Base-by-base conservation (phyloP, 1,140 invertebrate genomes). In the Argopecten irradians region DNA sequence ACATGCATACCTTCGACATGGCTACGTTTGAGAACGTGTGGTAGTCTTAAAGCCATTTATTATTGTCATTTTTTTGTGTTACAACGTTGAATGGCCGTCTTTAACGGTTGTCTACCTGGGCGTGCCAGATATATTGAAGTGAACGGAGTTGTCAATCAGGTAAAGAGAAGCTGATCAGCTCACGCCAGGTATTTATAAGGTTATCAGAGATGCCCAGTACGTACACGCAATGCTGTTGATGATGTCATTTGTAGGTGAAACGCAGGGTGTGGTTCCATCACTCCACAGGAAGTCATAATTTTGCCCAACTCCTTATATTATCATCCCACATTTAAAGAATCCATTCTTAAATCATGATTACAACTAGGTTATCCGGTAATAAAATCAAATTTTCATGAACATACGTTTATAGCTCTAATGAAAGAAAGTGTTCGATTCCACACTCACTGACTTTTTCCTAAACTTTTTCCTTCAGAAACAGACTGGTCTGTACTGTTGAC, bases 1-100 rank as follows among this genome's bases (percentile, higher is more conserved):
- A 71, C 55, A 71, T 71, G 55, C 55, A 71, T 71, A 71, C 55
- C 55, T 71, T 71, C 55, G 55, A 71, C 55, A 71, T 71, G 55
- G 55, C 55, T 71, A 71, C 55, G 55, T 71, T 11, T 71, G 55
- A 28, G 22, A 11, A 71, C 55, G 55, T 71, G 55, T 71, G 22
- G 55, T 71, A 71, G 16, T 71, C 55, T 5, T 28, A 16, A n/a
- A 11, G 22, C 55, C n/a, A 71, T 71, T 71, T 71, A 71, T 71
- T 71, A 28, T 28, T 71, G 55, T 71, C 55, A 28, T 71, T 71
- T 71, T 39, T 71, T 71, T 71, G 55, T 71, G 55, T 71, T 71
- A 71, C n/a, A 71, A 71, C 28, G 55, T 71, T 16, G n/a, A 71
- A 71, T 11, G 28, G 55, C 8, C 1, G n/a, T 22, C 1, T 16